Conservation (phyloP, 2,888 invertebrate species). For the Agrotis ipsilon region DNA sequence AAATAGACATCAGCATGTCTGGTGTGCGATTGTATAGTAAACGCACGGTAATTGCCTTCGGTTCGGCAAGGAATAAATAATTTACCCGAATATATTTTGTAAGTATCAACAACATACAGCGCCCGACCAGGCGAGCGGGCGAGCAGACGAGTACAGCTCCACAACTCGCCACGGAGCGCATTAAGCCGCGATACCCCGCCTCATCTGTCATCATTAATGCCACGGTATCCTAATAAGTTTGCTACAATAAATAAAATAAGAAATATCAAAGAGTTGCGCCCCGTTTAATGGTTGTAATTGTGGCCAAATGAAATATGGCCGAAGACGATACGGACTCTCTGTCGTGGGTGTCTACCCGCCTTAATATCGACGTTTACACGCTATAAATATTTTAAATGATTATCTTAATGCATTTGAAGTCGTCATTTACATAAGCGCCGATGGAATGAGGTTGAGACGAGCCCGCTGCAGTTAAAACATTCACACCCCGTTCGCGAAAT, state of each 20-base stretch:
- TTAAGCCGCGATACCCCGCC: slow-evolving; percentile 83
- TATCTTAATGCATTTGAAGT: slow-evolving; percentile 82
- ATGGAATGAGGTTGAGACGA: slow-evolving; percentile 67
- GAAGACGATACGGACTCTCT: slow-evolving; percentile 75
- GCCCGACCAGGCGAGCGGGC: slow-evolving; percentile 65
- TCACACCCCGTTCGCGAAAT: slow-evolving; percentile 77
- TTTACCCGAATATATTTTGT: slow-evolving; percentile 76
- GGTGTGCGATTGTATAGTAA: slow-evolving; percentile 7
- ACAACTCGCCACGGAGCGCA: slow-evolving; percentile 78
- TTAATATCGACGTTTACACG: slow-evolving; percentile 88
- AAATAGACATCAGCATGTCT: slow-evolving; percentile 36
- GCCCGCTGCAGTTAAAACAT: slow-evolving; percentile 74
- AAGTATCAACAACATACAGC: slow-evolving; percentile 71
- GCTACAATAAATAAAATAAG: slow-evolving; percentile 87
- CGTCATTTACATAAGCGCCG: slow-evolving; percentile 78
- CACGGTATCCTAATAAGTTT: slow-evolving; percentile 89
- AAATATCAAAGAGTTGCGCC: slow-evolving; percentile 89
- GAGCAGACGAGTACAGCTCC: slow-evolving; percentile 68
- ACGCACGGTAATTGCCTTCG: slow-evolving; percentile 60
- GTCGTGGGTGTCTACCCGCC: slow-evolving; percentile 87
- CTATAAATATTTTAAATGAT: slow-evolving; percentile 88
- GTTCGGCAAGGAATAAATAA: slow-evolving; percentile 77
- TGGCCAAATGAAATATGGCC: slow-evolving; percentile 89
- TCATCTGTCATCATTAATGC: slow-evolving; percentile 91
- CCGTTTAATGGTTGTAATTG: slow-evolving; percentile 90